These are phyloP conservation scores for Prionailurus viverrinus DNA, from an alignment of 2,113 vertebrate genomes.

Conservation along the genomic window DNA sequence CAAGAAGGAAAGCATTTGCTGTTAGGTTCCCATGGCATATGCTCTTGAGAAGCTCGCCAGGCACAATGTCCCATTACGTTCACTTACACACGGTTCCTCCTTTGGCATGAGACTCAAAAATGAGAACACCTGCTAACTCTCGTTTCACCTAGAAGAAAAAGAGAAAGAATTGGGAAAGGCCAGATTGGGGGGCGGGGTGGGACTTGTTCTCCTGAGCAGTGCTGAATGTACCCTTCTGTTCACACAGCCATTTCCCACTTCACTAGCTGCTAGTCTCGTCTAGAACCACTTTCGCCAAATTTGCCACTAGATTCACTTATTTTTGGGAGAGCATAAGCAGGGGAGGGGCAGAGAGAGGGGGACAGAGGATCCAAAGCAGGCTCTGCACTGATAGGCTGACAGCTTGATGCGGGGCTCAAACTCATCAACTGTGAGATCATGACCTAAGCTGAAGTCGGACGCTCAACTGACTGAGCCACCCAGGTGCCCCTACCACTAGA, in stretches of 20 bases:
- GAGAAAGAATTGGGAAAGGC: neutral
- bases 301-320: neutral
- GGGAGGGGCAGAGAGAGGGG: too few relatives aligned
- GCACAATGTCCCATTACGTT: neutral
- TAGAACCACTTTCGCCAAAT: neutral
- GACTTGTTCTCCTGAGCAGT: too few relatives aligned
- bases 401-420: too few relatives aligned
- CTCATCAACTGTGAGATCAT: too few relatives aligned
- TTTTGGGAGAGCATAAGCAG: too few relatives aligned
- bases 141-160: conserved; percentile 93
- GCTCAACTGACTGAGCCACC: too few relatives aligned
- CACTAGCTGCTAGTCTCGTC: too few relatives aligned
- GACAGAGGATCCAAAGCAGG: too few relatives aligned
- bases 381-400: too few relatives aligned
- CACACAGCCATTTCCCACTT: fast-evolving
- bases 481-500: neutral
- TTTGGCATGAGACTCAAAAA: conserved; percentile 98
- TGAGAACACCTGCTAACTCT: conserved; percentile 96
- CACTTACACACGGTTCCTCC: conserved; percentile 98
- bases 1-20: neutral
- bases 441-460: too few relatives aligned
- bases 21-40: neutral
- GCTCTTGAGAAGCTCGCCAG: fast-evolving
- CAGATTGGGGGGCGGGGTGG: neutral
- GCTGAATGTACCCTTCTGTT: neutral